Base-by-base conservation (phyloP, 2,797 vertebrate genomes). In the Brotula barbata region DNA sequence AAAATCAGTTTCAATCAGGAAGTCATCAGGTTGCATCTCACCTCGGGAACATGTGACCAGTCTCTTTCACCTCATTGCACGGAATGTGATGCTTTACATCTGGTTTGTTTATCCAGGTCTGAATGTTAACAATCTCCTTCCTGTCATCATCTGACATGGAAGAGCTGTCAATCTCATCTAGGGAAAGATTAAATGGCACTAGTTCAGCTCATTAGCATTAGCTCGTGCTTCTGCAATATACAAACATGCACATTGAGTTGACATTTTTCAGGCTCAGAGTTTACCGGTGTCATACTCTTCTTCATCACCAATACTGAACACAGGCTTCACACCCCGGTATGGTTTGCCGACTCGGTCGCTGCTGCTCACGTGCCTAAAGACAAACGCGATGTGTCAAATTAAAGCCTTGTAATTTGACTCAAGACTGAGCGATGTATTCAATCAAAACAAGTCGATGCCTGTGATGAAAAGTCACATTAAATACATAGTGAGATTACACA, bases 71-170 rank as follows among this genome's bases (percentile, higher is more conserved):
- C 87, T 99, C 97, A 41, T 94, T 95, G 77, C 97, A 99, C 1
- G 94, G 92, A 61, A 98, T 94, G 82, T 96, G 95, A 81, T 97
- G 92, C 80, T 99, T 99, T 16, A 97, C 89, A 12, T 99, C 97
- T 33, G 97, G 96, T 81, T 99, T 99, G 89, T 96, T 97, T 73
- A 94, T 95, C 97, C 97, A 99, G 0, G 97, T 99, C 82, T 98
- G 96, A 89, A 99, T 93, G 84, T 99, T 98, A 71, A 99, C 95
- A 0, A 98, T 89, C 77, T 99, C 97, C 87, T 99, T 99, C 81
- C 96, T 91, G 88, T 99, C 97, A 65, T 99, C 97, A 1, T 99
- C 97, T 0, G 96, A 98, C 91, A 96, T 96, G 14, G 97, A 99
- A 1, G 96, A 98, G 79, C 94, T 98, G 88, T 99, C 97, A 37